Evolutionary conservation across 2,888 invertebrate species (phyloP).

Genomic region (Rhyacophila evoluta): DNA sequence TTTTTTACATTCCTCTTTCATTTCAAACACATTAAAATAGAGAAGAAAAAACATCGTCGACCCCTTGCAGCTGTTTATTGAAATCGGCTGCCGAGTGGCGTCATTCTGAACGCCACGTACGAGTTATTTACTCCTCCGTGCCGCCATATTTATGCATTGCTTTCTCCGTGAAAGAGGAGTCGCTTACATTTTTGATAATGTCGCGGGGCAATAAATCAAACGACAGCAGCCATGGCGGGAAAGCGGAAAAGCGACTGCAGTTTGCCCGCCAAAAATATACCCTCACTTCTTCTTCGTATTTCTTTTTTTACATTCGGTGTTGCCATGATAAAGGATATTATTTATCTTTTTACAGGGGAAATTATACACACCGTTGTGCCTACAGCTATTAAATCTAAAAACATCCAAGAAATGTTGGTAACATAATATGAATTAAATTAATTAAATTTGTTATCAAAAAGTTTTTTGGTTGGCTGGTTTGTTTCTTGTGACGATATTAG

Average conservation of each 20-base stretch:
- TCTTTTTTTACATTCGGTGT: background rate
- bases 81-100: slow-evolving; percentile 29
- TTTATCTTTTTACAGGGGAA: no score
- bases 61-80: slow-evolving; percentile 32
- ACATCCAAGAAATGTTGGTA: no score
- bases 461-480: no score
- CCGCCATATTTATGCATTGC: slow-evolving; percentile 44
- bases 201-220: slow-evolving; percentile 50
- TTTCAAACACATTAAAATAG: background rate
- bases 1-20: background rate
- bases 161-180: slow-evolving; percentile 39
- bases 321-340: background rate
- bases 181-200: slow-evolving; percentile 52
- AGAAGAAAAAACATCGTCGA: background rate
- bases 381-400: no score
- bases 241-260: slow-evolving; percentile 24
- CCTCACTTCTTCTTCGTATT: background rate
- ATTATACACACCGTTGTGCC: no score
- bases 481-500: no score
- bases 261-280: slow-evolving; percentile 22
- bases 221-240: slow-evolving; percentile 25
- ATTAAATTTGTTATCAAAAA: no score
- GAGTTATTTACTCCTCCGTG: slow-evolving; percentile 16
- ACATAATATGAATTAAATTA: no score
- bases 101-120: slow-evolving; percentile 15